Evolutionary conservation across 1,140 invertebrate genomes (phyloP).

Genomic region (Meloidogyne floridensis): DNA sequence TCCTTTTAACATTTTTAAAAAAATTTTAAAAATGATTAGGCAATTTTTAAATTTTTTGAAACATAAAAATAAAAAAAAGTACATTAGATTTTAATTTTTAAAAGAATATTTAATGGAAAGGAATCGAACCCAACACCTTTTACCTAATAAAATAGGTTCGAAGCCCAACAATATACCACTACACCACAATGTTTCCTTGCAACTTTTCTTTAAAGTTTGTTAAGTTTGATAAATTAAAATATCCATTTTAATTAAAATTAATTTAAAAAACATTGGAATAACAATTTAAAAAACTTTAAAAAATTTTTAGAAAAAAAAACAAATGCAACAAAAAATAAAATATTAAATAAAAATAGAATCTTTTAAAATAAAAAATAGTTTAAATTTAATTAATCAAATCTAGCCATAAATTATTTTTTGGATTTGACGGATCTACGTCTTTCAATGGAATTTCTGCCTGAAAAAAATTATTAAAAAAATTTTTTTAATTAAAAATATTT

Average conservation of each 20-base stretch:
- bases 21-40: neutral
- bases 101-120: no score
- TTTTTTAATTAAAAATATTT: constrained; percentile 22
- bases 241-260: neutral
- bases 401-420: constrained; percentile 44
- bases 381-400: constrained; percentile 11
- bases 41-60: neutral
- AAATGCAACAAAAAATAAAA: neutral
- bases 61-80: no score
- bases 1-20: neutral
- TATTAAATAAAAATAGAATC: neutral
- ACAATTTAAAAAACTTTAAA: neutral
- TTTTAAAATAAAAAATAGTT: neutral
- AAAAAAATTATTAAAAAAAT: constrained; percentile 30
- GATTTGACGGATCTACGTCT: constrained; percentile 42
- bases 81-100: no score
- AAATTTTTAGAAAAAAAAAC: neutral
- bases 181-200: no score
- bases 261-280: no score
- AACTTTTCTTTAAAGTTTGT: no score
- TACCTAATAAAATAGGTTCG: no score
- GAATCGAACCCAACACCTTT: neutral
- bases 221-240: no score
- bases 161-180: neutral
- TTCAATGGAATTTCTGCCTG: constrained; percentile 39